Conservation (phyloP, 2,888 invertebrate genomes). For the Eilema caniola region DNA sequence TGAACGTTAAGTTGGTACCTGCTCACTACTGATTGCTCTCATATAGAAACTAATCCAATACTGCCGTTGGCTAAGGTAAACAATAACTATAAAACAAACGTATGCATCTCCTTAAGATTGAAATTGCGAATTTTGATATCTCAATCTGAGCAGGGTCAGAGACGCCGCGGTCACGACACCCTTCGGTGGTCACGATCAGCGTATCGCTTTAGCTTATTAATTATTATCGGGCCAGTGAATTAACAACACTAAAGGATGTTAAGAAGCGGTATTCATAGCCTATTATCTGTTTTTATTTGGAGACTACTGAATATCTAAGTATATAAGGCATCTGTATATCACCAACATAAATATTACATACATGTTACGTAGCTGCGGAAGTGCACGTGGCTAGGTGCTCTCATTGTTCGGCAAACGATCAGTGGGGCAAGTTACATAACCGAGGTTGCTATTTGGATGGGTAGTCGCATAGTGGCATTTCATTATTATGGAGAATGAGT, state of each 20-base stretch:
- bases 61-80: slow-evolving; percentile 63
- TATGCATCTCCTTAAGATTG: slow-evolving; percentile 72
- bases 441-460: no score
- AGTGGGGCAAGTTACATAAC: no score
- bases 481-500: no score
- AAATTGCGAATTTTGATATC: slow-evolving; percentile 84
- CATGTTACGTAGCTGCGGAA: no score
- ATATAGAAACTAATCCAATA: slow-evolving; percentile 49
- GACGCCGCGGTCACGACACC: slow-evolving; percentile 85
- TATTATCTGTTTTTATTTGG: not conserved
- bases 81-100: slow-evolving; percentile 78
- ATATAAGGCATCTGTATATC: no score
- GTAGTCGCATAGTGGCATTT: no score
- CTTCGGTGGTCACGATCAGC: slow-evolving; percentile 83
- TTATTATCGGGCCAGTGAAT: slow-evolving; percentile 70
- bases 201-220: slow-evolving; percentile 66
- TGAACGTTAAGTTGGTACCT: not conserved
- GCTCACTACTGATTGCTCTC: slow-evolving; percentile 9
- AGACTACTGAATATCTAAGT: not conserved
- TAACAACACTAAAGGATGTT: slow-evolving; percentile 74
- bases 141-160: slow-evolving; percentile 83
- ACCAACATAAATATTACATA: no score
- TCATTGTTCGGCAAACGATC: no score
- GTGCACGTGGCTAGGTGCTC: no score
- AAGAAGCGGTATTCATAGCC: slow-evolving; percentile 47